Percentiles rank a stretch among this genome's conserved stretches.
Evolutionary conservation across 1,140 invertebrate genomes (phyloP).

Genomic region (Teleogryllus occipitalis): DNA sequence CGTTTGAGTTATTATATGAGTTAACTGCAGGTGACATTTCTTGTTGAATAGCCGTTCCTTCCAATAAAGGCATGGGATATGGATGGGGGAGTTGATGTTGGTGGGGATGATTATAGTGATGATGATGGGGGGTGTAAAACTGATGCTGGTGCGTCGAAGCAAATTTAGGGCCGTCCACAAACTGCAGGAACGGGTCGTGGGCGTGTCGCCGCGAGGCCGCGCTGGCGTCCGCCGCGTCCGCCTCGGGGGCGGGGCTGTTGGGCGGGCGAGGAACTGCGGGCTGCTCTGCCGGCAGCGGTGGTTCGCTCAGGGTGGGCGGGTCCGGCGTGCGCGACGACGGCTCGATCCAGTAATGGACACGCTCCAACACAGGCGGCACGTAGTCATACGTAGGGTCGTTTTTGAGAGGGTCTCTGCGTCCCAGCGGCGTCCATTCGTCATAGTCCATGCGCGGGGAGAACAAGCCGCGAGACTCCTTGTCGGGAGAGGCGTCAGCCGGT

Average conservation of each 20-base stretch:
- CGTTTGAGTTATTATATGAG: no score
- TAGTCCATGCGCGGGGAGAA: conserved; percentile 63
- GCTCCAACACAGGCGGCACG: conserved; percentile 62
- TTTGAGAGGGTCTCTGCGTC: conserved; percentile 63
- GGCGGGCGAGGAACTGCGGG: not conserved
- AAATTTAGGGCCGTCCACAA: conserved; percentile 42
- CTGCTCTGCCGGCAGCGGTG: not conserved
- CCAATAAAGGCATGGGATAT: not conserved
- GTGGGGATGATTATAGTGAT: no score
- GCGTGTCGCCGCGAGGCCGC: no score
- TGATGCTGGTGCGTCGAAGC: conserved; percentile 27
- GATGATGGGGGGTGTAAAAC: conserved; percentile 24
- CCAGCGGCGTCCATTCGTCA: conserved; percentile 66
- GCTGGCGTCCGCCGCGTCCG: not conserved
- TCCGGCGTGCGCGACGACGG: conserved; percentile 14
- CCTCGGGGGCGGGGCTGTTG: conserved; percentile 35
- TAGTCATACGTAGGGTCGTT: conserved; percentile 76
- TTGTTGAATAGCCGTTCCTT: no score
- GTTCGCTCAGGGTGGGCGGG: not conserved
- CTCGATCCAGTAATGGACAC: conserved; percentile 59
- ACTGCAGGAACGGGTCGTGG: conserved; percentile 42
- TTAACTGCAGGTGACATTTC: no score
- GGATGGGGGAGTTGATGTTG: not conserved
- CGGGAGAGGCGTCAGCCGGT: not conserved
- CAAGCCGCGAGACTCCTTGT: conserved; percentile 29